A percentile compares a stretch with the other conserved stretches of the same genome.
phyloP scores from a whole-genome alignment of 2,113 vertebrate species.

The Phaethon lepturus region DNA sequence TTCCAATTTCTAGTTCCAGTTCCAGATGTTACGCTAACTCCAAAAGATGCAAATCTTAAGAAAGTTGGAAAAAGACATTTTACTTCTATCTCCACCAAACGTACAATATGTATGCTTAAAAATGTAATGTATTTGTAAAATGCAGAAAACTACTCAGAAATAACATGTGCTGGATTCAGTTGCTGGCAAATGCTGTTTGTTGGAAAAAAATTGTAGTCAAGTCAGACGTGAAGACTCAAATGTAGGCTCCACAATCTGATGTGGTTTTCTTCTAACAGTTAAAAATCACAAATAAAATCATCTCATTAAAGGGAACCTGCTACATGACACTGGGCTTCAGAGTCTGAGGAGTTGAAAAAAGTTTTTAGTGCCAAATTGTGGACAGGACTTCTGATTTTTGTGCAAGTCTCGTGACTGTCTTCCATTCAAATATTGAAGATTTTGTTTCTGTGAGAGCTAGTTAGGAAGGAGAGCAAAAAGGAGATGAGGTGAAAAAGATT shows the following conservation, averaged over 20 bases:
- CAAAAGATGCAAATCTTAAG: neutral
- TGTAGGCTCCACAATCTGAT: neutral
- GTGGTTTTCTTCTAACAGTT: neutral
- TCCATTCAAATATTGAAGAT: neutral
- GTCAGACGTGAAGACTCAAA: neutral
- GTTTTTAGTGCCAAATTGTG: neutral
- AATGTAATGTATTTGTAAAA: neutral
- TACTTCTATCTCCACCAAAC: neutral
- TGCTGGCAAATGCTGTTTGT: neutral
- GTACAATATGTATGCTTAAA: neutral
- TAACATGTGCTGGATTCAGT: neutral
- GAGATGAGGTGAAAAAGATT: neutral
- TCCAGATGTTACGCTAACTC: slow-evolving; percentile 66
- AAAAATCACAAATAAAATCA: neutral
- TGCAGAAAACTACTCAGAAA: neutral
- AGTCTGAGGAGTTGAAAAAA: neutral
- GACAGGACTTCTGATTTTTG: neutral
- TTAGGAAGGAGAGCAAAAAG: neutral
- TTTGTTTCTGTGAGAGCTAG: neutral
- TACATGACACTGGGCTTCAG: neutral
- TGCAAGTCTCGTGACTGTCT: neutral
- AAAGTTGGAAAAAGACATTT: neutral
- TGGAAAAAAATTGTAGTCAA: neutral
- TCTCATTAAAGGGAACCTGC: neutral
- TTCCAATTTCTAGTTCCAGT: slow-evolving; percentile 54